Conservation (phyloP, 2,888 invertebrate genomes). For the Apotomis turbidana region DNA sequence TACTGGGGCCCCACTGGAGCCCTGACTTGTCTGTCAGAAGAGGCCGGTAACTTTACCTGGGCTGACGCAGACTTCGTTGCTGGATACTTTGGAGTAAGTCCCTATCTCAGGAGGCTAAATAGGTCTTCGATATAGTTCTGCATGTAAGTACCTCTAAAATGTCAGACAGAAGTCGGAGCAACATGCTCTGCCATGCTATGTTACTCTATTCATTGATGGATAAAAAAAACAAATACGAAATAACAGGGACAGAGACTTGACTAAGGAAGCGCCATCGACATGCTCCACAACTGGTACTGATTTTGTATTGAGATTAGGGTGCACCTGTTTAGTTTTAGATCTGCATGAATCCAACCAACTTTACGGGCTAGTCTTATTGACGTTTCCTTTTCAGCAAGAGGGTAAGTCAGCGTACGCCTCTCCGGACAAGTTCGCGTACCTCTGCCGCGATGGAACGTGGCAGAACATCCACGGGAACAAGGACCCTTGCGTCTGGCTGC, state of each 20-base stretch:
- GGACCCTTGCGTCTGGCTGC: constrained; percentile 90
- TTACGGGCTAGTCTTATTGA: neutral
- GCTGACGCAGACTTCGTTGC: constrained; percentile 88
- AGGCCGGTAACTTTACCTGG: constrained; percentile 93
- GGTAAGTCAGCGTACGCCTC: constrained; percentile 43
- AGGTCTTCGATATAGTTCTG: too few relatives aligned
- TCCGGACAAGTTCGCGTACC: constrained; percentile 82
- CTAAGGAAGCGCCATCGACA: too few relatives aligned
- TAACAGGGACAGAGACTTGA: too few relatives aligned
- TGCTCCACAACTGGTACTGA: too few relatives aligned
- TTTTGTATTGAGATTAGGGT: too few relatives aligned
- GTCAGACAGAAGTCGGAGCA: too few relatives aligned
- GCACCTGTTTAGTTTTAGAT: too few relatives aligned
- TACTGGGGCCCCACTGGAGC: constrained; percentile 94
- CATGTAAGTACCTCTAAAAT: too few relatives aligned
- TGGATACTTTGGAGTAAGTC: constrained; percentile 86
- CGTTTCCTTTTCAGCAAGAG: constrained; percentile 43
- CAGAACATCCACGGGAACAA: constrained; percentile 80
- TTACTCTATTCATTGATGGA: too few relatives aligned
- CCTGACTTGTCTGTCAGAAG: constrained; percentile 90
- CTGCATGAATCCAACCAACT: neutral
- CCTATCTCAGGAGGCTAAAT: too few relatives aligned
- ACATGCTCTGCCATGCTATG: too few relatives aligned
- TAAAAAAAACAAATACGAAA: too few relatives aligned
- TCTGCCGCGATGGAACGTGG: constrained; percentile 90